Base-by-base conservation (phyloP, 2,888 invertebrate genomes). In the Campaea margaritaria region DNA sequence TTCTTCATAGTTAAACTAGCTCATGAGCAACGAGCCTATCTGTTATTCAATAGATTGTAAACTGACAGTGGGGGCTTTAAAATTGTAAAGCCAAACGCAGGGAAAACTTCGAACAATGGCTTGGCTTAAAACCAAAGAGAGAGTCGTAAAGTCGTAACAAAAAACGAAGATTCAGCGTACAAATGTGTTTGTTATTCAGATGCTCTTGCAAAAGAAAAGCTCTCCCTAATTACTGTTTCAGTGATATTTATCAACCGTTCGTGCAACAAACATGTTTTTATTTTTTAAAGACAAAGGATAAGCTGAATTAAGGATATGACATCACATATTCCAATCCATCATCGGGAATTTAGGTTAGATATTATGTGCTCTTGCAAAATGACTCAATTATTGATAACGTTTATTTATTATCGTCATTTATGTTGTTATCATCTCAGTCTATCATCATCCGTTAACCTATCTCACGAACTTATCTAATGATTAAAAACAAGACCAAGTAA, bases 31-130 rank as follows among this genome's bases (percentile, higher is more conserved):
- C n/a, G n/a, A n/a, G n/a, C n/a, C 21, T 5, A 21, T 21, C 21
- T 21, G 21, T 5, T 21, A 21, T 21, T 21, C 21, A 21, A 21
- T 21, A 21, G 21, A 21, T 34, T 52, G 14, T 21, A 43, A 44
- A 52, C 28, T 14, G 38, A 31, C 48, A 49, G 14, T 21, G 16
- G 1, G 31, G 21, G 42, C 41, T 43, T 47, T 48, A 36, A 43
- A 42, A 51, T 58, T 54, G 42, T 9, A 31, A 34, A 50, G 31
- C 52, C 39, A 50, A 53, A 78, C 69, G 69, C 61, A 70, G 79
- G 81, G 77, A 83, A 82, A 84, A 75, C 76, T 70, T 67, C 47
- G 67, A 82, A 86, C 86, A 89, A 86, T 86, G 70, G 74, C 57
- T 72, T 70, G 74, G 72, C 73, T 70, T 74, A 78, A 83, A 79